Evolutionary conservation across 1,140 invertebrate genomes (phyloP), one percentile per base, ranked within the genome.

Genomic region (Pseudomyrmex gracilis): DNA sequence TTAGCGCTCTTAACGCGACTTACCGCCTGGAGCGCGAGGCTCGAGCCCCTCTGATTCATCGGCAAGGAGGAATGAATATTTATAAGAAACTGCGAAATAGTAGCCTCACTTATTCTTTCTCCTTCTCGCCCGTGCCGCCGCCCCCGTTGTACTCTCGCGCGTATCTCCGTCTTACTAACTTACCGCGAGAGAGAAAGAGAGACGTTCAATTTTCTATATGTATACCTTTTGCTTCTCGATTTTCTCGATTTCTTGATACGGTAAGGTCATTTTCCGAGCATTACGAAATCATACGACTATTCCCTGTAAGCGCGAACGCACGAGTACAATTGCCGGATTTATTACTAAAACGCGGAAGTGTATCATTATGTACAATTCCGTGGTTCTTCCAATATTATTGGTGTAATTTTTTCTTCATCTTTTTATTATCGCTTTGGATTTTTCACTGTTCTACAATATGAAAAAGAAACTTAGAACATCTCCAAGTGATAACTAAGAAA

Each of bases 61-160:
- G 91, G 90, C 84, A 85, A 87, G 86, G 61, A 85, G 87, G 80
- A 93, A 93, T 94, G 93, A 94, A 94, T 94, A 94, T 94, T 94
- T 94, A 94, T 94, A 93, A 94, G 93, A 94, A 93, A 94, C 90
- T 92, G 91, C 92, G 90, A 94, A 93, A 93, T 93, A 93, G 91
- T 93, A 90, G 85, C 85, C 84, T 73, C 73, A 82, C 34, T 78
- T 47, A 20, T 80, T 58, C 58, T 83, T 66, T 76, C 64, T 49
- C 77, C 71, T 24, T 74, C 82, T 71, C 49, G 20, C 3, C 49
- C 47, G 57, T 24, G 20, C 9, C 51, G 58, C 45, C 80, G 70
- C 53, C 55, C 73, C 45, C 60, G 58, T 58, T 77, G 47, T 51
- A 20, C 43, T 85, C 64, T 60, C 51, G 55, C 15, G n/a, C 43